A percentile compares a stretch with the other conserved stretches of the same genome.
Evolutionary conservation across 2,888 invertebrate genomes (phyloP).

Genomic region (Neoscelio sp.): DNA sequence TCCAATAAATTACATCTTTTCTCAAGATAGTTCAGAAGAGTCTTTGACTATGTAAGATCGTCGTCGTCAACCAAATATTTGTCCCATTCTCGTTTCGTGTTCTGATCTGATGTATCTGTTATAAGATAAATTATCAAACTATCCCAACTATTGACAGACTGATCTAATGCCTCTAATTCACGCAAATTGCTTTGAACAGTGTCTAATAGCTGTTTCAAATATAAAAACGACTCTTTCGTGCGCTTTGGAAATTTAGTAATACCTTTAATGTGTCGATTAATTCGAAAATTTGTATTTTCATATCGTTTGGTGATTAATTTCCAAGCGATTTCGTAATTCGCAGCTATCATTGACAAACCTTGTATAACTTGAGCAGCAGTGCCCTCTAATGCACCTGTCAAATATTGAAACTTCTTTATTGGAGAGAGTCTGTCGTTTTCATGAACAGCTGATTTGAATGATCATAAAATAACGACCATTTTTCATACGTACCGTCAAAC

Average conservation of each 20-base stretch:
- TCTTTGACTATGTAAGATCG: background rate
- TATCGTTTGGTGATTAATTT: conserved; percentile 53
- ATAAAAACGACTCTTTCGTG: conserved; percentile 36
- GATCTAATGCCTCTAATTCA: conserved; percentile 66
- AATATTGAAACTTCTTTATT: conserved; percentile 67
- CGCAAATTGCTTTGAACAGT: conserved; percentile 57
- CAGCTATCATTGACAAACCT: conserved; percentile 56
- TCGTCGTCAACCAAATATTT: conserved; percentile 6
- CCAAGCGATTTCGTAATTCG: conserved; percentile 67
- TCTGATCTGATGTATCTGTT: conserved; percentile 66
- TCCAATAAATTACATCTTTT: conserved; percentile 27
- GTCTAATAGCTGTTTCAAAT: conserved; percentile 63
- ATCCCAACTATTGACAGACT: conserved; percentile 70
- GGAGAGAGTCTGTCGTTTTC: conserved; percentile 40
- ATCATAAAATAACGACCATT: conserved; percentile 64
- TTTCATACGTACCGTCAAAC: conserved; percentile 57
- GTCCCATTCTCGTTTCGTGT: conserved; percentile 69
- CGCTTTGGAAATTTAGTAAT: conserved; percentile 56
- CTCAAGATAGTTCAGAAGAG: conserved; percentile 27
- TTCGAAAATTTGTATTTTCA: conserved; percentile 64
- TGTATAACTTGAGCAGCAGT: conserved; percentile 52
- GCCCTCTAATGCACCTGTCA: conserved; percentile 55
- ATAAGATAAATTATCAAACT: conserved; percentile 69
- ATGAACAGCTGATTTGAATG: conserved; percentile 63
- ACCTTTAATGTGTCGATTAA: conserved; percentile 65